Percentiles rank a stretch among this genome's conserved stretches.
These are phyloP conservation scores for Peromyscus attwateri DNA, from an alignment of 2,797 vertebrate species.

Conservation along the genomic window DNA sequence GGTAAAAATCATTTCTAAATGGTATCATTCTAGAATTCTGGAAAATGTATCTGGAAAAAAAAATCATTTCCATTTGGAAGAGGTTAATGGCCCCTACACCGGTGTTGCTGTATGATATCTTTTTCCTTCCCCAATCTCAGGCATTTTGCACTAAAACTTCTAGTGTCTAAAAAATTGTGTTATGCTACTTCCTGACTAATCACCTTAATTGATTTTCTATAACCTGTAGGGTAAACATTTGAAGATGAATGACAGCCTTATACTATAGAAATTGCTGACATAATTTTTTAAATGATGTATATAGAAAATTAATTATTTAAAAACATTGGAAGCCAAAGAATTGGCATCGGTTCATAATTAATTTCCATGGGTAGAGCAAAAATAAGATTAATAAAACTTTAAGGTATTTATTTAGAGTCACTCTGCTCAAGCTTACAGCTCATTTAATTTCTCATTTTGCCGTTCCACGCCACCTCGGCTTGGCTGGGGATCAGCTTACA, in stretches of 20 bases:
- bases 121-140: not conserved
- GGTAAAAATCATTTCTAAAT: constrained; percentile 4
- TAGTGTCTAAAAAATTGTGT: constrained; percentile 15
- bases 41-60: not conserved
- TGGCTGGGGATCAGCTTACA: not conserved
- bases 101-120: not conserved
- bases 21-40: constrained; percentile 4
- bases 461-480: not conserved
- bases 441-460: not conserved
- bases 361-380: not conserved
- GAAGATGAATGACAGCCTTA: not conserved
- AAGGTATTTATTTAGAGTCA: constrained; percentile 42
- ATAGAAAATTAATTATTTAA: constrained; percentile 50
- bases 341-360: constrained; percentile 1
- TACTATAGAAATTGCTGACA: not conserved
- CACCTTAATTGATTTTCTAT: constrained; percentile 10
- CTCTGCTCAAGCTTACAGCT: not conserved
- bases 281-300: not conserved
- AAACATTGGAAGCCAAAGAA: not conserved
- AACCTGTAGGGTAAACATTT: constrained; percentile 24
- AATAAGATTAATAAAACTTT: not conserved
- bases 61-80: not conserved
- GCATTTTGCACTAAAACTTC: constrained; percentile 2
- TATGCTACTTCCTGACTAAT: not conserved
- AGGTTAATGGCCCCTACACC: not conserved